Percentiles rank a stretch among this genome's conserved stretches.
Conservation (phyloP, 2,113 vertebrate species). For the Urocynchramus pylzowi region DNA sequence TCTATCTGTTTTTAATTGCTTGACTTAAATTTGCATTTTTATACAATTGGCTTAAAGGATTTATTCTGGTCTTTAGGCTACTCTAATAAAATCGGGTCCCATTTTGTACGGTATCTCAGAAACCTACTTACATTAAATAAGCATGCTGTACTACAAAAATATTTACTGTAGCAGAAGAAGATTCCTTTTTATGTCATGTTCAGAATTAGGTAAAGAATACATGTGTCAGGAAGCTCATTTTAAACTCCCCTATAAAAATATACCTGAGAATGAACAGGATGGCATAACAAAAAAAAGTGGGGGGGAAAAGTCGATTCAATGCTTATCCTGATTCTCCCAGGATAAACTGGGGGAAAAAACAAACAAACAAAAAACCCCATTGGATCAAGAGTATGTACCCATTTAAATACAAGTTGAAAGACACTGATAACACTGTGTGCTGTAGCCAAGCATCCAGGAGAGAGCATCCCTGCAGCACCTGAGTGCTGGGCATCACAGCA, state of each 20-base stretch:
- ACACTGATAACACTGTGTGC: not conserved
- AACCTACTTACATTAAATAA: conserved; percentile 25
- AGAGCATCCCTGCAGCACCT: not conserved
- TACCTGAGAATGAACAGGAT: not conserved
- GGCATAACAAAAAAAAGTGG: not conserved
- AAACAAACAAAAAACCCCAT: fast-evolving
- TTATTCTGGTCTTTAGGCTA: conserved; percentile 64
- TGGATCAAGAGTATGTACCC: not conserved
- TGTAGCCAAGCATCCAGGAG: not conserved
- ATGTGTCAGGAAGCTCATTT: not conserved
- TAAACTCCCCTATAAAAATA: not conserved
- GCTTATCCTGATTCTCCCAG: not conserved
- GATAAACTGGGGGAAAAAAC: not conserved
- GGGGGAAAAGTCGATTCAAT: fast-evolving
- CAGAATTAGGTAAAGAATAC: not conserved
- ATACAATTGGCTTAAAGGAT: conserved; percentile 73
- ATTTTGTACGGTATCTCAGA: not conserved
- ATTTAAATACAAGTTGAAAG: not conserved
- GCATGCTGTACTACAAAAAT: conserved; percentile 20
- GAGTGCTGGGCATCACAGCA: not conserved
- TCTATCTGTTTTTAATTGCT: conserved; percentile 79
- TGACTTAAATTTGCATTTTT: conserved; percentile 79
- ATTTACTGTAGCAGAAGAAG: conserved; percentile 25
- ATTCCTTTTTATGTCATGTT: not conserved
- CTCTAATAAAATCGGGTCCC: conserved; percentile 49